Evolutionary conservation across 2,888 invertebrate genomes (phyloP), one percentile per base, ranked within the genome.

Genomic region (Julus scandinavius): DNA sequence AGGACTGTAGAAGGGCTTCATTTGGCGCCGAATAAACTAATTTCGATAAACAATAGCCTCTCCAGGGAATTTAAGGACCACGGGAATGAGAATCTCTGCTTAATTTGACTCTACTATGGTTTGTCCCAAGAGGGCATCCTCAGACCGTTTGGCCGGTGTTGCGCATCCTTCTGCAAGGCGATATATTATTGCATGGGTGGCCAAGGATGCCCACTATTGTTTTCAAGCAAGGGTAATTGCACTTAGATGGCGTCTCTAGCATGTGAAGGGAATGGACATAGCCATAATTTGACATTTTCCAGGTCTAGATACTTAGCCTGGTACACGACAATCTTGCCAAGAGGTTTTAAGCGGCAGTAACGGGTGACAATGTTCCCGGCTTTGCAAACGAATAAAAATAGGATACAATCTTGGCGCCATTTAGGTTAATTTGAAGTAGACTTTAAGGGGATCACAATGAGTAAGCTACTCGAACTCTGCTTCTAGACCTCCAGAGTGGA

Each of bases 11-110:
- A 9, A 20, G 29, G n/a, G 11, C 29, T 72, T 72, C 29, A 6
- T 7, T 72, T 72, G 72, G 72, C 72, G 72, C 72, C 72, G 11
- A 72, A 72, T 72, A 72, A 72, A 72, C 72, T 72, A 72, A 72
- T 72, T 72, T 72, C 72, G 72, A 72, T 72, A 72, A 72, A 72
- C 72, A 72, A 72, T 72, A 6, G 72, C n/a, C 72, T 72, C 72
- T 29, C 20, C 20, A 9, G 72, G 72, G 72, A 7, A 72, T 9
- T 72, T 29, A 11, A 9, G 72, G 2, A 29, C 72, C 72, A 11
- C 72, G 20, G 20, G 72, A 72, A 72, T 72, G 72, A 17, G 72
- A 72, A 72, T 72, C 72, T 29, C 72, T 7, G 72, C 72, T 29
- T 72, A 72, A 72, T 72, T 72, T 72, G 72, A 72, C 29, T 72